A percentile compares a stretch with the other conserved stretches of the same genome.
Conservation (phyloP, 2,797 vertebrate genomes). For the Parotocinclus haroldoi region DNA sequence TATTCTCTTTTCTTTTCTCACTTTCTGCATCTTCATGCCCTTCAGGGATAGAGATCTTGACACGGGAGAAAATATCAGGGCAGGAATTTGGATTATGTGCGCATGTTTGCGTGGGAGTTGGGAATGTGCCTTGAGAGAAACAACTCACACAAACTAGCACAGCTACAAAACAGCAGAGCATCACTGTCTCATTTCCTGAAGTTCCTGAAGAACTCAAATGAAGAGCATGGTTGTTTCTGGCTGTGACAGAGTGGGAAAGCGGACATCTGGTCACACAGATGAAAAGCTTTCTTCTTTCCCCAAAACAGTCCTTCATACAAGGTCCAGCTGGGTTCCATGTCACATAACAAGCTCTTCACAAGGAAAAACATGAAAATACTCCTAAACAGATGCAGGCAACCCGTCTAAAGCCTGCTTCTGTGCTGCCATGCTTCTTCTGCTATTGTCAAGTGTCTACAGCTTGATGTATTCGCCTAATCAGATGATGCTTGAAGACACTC, state of each 20-base stretch:
- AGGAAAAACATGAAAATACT: not conserved
- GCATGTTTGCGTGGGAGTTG: slow-evolving; percentile 12
- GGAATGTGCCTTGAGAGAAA: slow-evolving; percentile 11
- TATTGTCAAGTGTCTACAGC: slow-evolving; percentile 31
- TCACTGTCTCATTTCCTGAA: slow-evolving; percentile 7
- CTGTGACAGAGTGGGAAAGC: slow-evolving; percentile 23
- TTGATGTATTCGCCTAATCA: slow-evolving; percentile 53
- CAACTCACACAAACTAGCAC: not conserved
- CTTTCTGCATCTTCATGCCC: not conserved
- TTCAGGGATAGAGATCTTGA: slow-evolving; percentile 15
- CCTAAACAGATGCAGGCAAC: slow-evolving; percentile 19
- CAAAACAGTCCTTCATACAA: not conserved
- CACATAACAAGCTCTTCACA: not conserved
- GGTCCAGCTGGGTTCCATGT: not conserved
- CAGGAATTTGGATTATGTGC: slow-evolving; percentile 9
- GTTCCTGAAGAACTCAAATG: too few relatives aligned
- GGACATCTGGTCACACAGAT: slow-evolving; percentile 38
- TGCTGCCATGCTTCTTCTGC: not conserved
- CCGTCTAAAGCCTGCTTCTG: slow-evolving; percentile 27
- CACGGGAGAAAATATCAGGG: slow-evolving; percentile 4
- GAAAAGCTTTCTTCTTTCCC: not conserved
- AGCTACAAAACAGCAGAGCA: slow-evolving; percentile 22
- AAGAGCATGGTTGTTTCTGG: slow-evolving; percentile 36
- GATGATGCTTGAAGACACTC: slow-evolving; percentile 53
- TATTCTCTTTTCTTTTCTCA: not conserved